A percentile compares a stretch with the other conserved stretches of the same genome.
These are phyloP conservation scores for Amblyopsis rosae DNA, from an alignment of 2,113 vertebrate genomes.

Conservation along the genomic window DNA sequence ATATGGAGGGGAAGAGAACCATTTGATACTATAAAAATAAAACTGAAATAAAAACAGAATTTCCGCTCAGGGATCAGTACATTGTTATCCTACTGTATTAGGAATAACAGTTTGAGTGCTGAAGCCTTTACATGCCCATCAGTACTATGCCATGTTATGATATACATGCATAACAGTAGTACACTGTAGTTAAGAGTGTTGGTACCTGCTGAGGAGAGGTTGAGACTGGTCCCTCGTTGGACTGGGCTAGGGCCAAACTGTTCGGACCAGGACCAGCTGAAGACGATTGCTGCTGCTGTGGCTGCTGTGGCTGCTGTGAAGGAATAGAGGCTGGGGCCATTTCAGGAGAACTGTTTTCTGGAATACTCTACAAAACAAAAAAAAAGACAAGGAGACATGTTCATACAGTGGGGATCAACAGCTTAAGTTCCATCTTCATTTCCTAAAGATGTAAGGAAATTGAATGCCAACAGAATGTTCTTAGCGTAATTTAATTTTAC, in stretches of 20 bases:
- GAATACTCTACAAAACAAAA: conserved; percentile 80
- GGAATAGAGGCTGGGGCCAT: not conserved
- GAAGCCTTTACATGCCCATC: not conserved
- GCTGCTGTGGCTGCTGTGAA: conserved; percentile 29
- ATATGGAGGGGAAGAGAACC: too few species aligned
- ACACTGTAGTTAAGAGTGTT: not conserved
- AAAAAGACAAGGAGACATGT: not conserved
- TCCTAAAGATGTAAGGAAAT: too few species aligned
- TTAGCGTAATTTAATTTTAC: not conserved
- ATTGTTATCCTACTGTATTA: not conserved
- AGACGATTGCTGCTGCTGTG: conserved; percentile 16
- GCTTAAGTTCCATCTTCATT: too few species aligned
- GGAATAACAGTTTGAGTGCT: not conserved
- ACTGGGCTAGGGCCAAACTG: conserved; percentile 25
- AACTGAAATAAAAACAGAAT: too few species aligned
- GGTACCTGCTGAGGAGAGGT: conserved; percentile 86
- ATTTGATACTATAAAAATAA: too few species aligned
- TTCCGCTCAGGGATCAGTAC: not conserved
- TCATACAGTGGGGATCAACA: too few species aligned
- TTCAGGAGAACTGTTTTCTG: conserved; percentile 69
- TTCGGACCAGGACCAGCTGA: conserved; percentile 23
- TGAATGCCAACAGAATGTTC: not conserved
- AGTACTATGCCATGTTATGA: not conserved
- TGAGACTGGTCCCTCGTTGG: conserved; percentile 49
- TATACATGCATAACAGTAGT: not conserved